These are phyloP conservation scores for Leptodactylus fuscus DNA, from an alignment of 2,113 vertebrate genomes.

Conservation along the genomic window DNA sequence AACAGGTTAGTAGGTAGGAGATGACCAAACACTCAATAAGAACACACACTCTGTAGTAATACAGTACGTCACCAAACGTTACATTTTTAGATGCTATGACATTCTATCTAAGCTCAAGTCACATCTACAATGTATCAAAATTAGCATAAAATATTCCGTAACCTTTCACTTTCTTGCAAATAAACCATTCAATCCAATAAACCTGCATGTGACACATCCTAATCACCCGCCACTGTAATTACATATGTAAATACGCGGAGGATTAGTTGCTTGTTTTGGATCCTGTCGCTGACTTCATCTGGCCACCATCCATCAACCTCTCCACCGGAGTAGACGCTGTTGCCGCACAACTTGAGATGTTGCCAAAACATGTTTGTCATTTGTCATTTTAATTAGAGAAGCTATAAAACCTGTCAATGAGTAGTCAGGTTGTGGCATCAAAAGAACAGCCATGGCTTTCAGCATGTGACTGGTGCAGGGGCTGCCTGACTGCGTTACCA, in stretches of 20 bases:
- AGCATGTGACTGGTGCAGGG: neutral
- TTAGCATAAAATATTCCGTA: neutral
- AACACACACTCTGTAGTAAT: too few species aligned
- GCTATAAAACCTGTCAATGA: neutral
- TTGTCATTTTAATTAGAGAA: conserved; percentile 31
- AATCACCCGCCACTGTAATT: neutral
- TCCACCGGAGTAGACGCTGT: neutral
- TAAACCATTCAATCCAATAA: neutral
- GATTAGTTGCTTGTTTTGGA: neutral
- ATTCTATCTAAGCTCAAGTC: neutral
- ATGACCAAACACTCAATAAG: too few species aligned
- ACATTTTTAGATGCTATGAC: too few species aligned
- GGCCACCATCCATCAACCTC: conserved; percentile 21
- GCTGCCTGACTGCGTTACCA: neutral
- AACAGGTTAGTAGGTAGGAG: too few species aligned
- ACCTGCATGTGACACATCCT: neutral
- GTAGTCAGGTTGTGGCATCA: conserved; percentile 14
- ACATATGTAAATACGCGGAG: neutral
- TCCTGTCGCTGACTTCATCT: neutral
- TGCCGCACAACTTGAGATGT: conserved; percentile 36
- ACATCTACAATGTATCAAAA: neutral
- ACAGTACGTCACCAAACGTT: too few species aligned
- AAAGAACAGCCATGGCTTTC: neutral
- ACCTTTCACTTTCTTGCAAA: neutral
- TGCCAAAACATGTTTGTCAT: conserved; percentile 48